Conservation (phyloP, 2,113 vertebrate genomes). For the Acanthochromis polyacanthus region DNA sequence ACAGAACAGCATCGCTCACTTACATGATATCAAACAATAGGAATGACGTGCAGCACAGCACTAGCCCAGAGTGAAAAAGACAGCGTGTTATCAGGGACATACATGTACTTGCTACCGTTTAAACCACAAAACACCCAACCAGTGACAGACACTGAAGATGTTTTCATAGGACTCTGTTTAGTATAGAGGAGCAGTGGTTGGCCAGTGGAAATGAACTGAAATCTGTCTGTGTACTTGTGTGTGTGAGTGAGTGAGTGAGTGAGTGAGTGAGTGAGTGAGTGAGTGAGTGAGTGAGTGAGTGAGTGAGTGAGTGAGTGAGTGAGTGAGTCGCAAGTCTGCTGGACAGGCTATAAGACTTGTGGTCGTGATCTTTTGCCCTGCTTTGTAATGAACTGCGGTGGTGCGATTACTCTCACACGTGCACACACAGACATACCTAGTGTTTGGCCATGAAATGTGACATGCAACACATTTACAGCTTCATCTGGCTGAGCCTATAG, state of each 20-base stretch:
- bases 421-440: slow-evolving; percentile 22
- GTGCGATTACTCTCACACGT: slow-evolving; percentile 39
- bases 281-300: neutral
- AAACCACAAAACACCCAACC: neutral
- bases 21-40: no score
- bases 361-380: slow-evolving; percentile 59
- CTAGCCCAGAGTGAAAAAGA: slow-evolving; percentile 6
- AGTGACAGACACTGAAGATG: neutral
- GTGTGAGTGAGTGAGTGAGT: slow-evolving; percentile 16
- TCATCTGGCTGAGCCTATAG: slow-evolving; percentile 16
- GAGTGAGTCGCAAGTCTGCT: slow-evolving; percentile 53
- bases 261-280: slow-evolving; percentile 6
- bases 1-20: neutral
- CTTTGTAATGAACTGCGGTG: slow-evolving; percentile 45
- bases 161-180: neutral
- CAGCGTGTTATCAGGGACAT: neutral
- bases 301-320: neutral
- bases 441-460: slow-evolving; percentile 46
- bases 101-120: neutral
- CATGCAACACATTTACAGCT: slow-evolving; percentile 40
- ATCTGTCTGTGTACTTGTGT: slow-evolving; percentile 11
- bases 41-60: neutral
- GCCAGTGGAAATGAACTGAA: slow-evolving; percentile 2
- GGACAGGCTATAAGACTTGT: slow-evolving; percentile 30
- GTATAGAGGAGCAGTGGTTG: neutral